These are phyloP conservation scores for Urocyon cinereoargenteus DNA, from an alignment of 2,797 vertebrate species.

Conservation along the genomic window DNA sequence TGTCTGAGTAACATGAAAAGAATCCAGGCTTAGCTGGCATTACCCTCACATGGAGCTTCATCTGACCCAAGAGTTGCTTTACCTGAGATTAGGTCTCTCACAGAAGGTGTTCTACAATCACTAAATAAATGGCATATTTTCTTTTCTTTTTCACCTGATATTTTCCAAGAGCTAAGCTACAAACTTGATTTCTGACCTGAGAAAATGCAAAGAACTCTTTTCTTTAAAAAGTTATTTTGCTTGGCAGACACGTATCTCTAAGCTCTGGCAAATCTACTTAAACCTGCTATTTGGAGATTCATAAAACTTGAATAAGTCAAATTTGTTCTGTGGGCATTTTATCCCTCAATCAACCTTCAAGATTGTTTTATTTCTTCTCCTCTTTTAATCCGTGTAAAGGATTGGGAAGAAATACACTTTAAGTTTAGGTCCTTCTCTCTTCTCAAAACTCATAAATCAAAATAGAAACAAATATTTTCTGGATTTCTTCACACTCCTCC, in stretches of 20 bases:
- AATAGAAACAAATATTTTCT: constrained; percentile 47
- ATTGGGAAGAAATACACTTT: constrained; percentile 38
- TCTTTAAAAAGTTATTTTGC: constrained; percentile 75
- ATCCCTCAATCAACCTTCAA: constrained; percentile 80
- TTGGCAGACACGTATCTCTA: constrained; percentile 75
- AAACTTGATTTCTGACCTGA: constrained; percentile 39
- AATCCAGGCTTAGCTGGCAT: background rate
- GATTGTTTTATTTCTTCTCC: constrained; percentile 71
- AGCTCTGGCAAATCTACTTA: constrained; percentile 79
- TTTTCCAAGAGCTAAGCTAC: constrained; percentile 62
- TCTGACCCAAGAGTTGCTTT: background rate
- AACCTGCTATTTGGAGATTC: constrained; percentile 77
- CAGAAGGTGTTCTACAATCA: background rate
- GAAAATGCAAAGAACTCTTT: constrained; percentile 28
- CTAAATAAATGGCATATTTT: background rate
- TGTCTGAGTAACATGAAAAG: background rate
- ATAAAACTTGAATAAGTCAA: constrained; percentile 84
- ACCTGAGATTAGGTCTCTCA: background rate
- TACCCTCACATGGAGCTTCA: background rate
- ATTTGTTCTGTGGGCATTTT: constrained; percentile 81
- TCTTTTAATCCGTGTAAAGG: constrained; percentile 68
- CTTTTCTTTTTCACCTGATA: constrained; percentile 32
- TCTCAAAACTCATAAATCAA: constrained; percentile 48
- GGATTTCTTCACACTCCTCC: background rate
- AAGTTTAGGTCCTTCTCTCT: constrained; percentile 49